Base-by-base conservation (phyloP, 2,888 invertebrate species). In the Acronicta leporina region DNA sequence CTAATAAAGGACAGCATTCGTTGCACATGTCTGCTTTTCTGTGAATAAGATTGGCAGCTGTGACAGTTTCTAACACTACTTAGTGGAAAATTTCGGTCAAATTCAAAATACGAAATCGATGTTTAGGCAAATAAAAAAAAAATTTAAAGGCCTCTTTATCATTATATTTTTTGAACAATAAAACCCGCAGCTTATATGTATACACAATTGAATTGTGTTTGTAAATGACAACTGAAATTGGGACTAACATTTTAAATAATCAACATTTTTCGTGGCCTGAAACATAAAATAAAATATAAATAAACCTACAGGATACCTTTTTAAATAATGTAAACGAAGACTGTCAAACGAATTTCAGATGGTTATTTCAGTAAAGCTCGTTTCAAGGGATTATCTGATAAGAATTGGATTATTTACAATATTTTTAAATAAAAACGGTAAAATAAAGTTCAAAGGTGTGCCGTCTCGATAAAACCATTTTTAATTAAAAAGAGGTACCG, bases 41-140 rank as follows among this genome's bases (percentile, higher is more conserved):
- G 33, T 16, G 33, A 16, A 27, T 55, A 9, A 49, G 65, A 76
- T 69, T 67, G 72, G 50, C 75, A 75, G 43, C 54, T 68, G 52
- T 70, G 47, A 66, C 57, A 54, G 33, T 43, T 49, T 10, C 0
- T 33, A 43, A 25, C 10, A n/a, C 38, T 15, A 2, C 40, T 2
- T 30, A 33, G 20, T 15, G 27, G 45, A 25, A 25, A 27, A 16
- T 6, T 20, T 11, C 11, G 47, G 14, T 35, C 7, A 33, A 14
- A 8, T 46, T 16, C 9, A 20, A 38, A 38, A 38, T 5, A 25
- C 44, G n/a, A 44, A 44, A n/a, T 9, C 3, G 13, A 35, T 35
- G n/a, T 38, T n/a, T n/a, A n/a, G n/a, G 11, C 33, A 2, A 11
- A 33, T 33, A 11, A 11, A 33, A 2, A 33, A 9, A 33, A 33